A percentile compares a stretch with the other conserved stretches of the same genome.
Evolutionary conservation across 2,797 vertebrate genomes (phyloP).

Genomic region (Onychomys leucogaster): DNA sequence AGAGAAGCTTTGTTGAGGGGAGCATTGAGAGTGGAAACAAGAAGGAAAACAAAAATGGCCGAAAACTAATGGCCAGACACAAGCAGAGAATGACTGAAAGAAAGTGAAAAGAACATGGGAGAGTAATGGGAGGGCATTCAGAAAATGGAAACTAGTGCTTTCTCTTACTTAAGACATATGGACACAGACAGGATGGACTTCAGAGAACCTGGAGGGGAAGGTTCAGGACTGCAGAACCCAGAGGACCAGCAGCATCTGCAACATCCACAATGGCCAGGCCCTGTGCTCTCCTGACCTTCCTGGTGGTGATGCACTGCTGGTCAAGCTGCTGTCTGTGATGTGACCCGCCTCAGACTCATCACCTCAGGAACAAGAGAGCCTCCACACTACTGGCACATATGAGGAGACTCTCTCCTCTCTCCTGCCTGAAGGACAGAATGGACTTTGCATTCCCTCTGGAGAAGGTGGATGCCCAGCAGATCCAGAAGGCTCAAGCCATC

Average conservation of each 20-base stretch:
- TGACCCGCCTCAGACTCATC: too few relatives aligned
- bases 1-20: neutral
- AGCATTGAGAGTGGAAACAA: neutral
- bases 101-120: neutral
- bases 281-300: neutral
- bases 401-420: too few relatives aligned
- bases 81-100: neutral
- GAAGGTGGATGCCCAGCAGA: neutral
- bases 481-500: neutral
- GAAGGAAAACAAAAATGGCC: neutral
- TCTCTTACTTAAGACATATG: neutral
- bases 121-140: neutral
- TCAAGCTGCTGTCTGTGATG: neutral
- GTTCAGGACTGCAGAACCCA: rapidly evolving
- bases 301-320: neutral
- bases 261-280: neutral
- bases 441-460: too few relatives aligned
- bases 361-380: too few relatives aligned
- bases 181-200: neutral
- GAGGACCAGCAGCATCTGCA: neutral
- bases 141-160: neutral
- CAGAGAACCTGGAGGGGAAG: neutral
- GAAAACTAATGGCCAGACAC: too few relatives aligned
- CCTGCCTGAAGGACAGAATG: too few relatives aligned
- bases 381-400: too few relatives aligned